phyloP scores from a whole-genome alignment of 1,140 invertebrate genomes.

The Nomia melanderi region DNA sequence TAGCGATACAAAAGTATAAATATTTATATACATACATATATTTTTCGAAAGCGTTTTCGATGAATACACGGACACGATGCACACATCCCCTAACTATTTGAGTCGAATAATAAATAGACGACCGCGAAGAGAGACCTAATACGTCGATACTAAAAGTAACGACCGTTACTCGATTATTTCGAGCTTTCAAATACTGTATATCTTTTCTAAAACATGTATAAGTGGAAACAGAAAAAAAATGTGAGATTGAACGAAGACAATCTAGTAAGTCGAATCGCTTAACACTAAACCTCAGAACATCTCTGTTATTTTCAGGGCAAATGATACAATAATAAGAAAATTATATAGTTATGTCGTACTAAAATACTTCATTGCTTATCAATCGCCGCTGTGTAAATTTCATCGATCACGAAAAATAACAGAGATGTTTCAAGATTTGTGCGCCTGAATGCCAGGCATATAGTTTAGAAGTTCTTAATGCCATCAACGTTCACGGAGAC shows the following conservation, averaged over 20 bases:
- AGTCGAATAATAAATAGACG: conserved; percentile 14
- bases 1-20: conserved; percentile 62
- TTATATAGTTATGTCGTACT: too few species aligned
- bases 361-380: neutral
- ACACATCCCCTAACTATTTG: neutral
- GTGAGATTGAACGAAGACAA: neutral
- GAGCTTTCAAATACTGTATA: conserved; percentile 16
- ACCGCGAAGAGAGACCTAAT: neutral
- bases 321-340: too few species aligned
- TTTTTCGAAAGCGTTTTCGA: conserved; percentile 19
- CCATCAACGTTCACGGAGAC: conserved; percentile 61
- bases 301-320: neutral
- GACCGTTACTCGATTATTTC: neutral
- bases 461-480: conserved; percentile 69
- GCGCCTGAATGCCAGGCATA: conserved; percentile 14
- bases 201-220: neutral
- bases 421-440: neutral
- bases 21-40: conserved; percentile 37
- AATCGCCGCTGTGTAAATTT: neutral
- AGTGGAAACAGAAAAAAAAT: neutral
- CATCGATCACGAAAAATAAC: neutral
- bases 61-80: neutral
- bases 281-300: neutral
- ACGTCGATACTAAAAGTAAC: neutral
- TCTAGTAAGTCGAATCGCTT: neutral